Base-by-base conservation (phyloP, 1,140 invertebrate genomes). In the Sitodiplosis mosellana region DNA sequence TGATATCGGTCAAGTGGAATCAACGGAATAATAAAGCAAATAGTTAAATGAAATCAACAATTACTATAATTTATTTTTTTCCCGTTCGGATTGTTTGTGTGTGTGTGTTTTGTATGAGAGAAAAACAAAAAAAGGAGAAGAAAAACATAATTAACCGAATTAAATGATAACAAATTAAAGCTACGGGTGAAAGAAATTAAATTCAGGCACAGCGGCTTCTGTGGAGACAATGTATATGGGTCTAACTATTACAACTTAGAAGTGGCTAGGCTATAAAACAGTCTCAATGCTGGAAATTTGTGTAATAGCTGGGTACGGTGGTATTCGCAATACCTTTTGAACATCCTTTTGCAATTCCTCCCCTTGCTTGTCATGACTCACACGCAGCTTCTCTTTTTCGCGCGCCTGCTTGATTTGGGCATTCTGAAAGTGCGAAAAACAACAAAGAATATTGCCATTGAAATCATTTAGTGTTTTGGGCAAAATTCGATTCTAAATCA, bases 301-400 rank as follows among this genome's bases (percentile, higher is more conserved):
- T 58, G 53, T 53, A 53, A 49, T 34, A 5, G 20, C 15, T 11
- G 46, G 14, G 55, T 52, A 45, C 51, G 53, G 51, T 53, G 56
- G 53, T 53, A 59, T 52, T 55, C 58, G 59, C 51, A 63, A 55
- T 63, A 92, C 89, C 71, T 82, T 86, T 61, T 91, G 85, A 57
- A 91, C 81, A 66, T 95, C 91, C 63, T 87, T 88, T 48, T 78
- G 75, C 52, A 97, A 70, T 56, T 89, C 86, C 53, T 94, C 87
- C 52, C 87, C 69, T 64, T 99, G 90, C 57, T 95, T 91, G 48
- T 86, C 80, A 59, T 99, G 95, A 19, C 83, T 77, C 20, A 86
- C 80, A 56, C 88, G 88, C 33, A 99, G 69, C 60, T 90, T 89
- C 55, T 99, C 92, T 60, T 87, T 88, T 63, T 98, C 92, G 53